These are phyloP conservation scores for Gnathonemus echidnorhynchus DNA, from an alignment of 2,113 vertebrate species.

Conservation along the genomic window DNA sequence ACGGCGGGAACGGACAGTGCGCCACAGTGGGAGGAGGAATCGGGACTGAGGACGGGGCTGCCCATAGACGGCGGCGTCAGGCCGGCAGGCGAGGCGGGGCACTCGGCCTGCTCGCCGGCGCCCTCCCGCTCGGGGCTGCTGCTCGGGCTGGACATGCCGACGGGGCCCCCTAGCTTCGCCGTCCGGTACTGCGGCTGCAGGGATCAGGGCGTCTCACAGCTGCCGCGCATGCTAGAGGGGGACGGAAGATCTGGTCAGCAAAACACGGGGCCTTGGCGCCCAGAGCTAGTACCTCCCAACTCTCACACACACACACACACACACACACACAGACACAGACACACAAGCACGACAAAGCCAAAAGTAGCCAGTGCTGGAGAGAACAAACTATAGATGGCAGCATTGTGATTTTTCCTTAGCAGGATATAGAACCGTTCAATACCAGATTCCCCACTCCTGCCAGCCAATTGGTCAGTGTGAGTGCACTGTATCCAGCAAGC, in stretches of 20 bases:
- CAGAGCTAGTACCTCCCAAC: neutral
- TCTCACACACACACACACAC: neutral
- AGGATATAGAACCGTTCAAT: neutral
- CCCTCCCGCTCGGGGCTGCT: constrained; percentile 59
- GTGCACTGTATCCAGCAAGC: neutral
- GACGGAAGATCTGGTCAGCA: neutral
- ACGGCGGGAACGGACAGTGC: constrained; percentile 64
- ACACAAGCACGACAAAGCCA: neutral
- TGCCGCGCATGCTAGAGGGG: neutral
- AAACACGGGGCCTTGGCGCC: neutral
- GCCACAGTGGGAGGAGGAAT: constrained; percentile 83
- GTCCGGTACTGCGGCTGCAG: neutral
- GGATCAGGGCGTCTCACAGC: constrained; percentile 17
- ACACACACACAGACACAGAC: neutral
- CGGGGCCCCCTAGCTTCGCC: neutral
- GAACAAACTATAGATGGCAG: neutral
- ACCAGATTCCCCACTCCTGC: neutral
- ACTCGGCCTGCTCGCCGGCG: constrained; percentile 43
- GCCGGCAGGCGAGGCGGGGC: constrained; percentile 54
- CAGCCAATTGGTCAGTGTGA: neutral
- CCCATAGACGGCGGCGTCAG: constrained; percentile 63
- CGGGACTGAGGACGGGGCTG: constrained; percentile 82
- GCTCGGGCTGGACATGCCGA: constrained; percentile 57
- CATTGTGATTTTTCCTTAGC: neutral
- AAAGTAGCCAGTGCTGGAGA: neutral